Percentiles rank a stretch among this genome's conserved stretches.
phyloP scores from a whole-genome alignment of 2,888 invertebrate genomes.

The Penaeus monodon region DNA sequence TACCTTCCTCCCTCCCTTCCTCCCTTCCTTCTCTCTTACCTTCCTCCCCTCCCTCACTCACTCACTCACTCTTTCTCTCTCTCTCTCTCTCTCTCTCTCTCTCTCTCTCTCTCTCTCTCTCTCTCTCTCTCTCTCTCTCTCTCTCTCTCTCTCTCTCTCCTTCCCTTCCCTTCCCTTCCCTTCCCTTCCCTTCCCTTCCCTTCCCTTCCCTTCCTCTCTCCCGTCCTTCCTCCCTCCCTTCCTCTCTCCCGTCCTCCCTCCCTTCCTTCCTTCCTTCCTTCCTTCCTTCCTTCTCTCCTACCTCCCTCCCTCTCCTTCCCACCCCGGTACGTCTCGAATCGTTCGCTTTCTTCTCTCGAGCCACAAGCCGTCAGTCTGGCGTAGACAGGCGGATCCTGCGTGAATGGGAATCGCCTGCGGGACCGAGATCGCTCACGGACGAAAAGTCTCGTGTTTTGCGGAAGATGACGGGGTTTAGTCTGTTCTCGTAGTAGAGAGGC shows the following conservation, averaged over 20 bases:
- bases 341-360: too few species aligned
- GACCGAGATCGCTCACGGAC: too few species aligned
- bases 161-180: neutral
- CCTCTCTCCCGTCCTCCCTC: neutral
- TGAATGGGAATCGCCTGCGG: too few species aligned
- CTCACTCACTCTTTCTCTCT: neutral
- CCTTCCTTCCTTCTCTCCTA: neutral
- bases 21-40: neutral
- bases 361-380: too few species aligned
- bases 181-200: too few species aligned
- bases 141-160: neutral
- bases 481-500: too few species aligned
- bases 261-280: neutral
- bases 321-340: neutral
- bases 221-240: neutral
- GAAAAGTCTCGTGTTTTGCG: too few species aligned
- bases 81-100: slow-evolving; percentile 2
- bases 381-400: too few species aligned
- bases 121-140: neutral
- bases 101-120: neutral
- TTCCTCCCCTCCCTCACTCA: neutral
- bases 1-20: too few species aligned
- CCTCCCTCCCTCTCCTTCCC: neutral
- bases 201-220: neutral
- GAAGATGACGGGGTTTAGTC: too few species aligned